Evolutionary conservation across 1,140 invertebrate genomes (phyloP).

Genomic region (Pentalonia nigronervosa): DNA sequence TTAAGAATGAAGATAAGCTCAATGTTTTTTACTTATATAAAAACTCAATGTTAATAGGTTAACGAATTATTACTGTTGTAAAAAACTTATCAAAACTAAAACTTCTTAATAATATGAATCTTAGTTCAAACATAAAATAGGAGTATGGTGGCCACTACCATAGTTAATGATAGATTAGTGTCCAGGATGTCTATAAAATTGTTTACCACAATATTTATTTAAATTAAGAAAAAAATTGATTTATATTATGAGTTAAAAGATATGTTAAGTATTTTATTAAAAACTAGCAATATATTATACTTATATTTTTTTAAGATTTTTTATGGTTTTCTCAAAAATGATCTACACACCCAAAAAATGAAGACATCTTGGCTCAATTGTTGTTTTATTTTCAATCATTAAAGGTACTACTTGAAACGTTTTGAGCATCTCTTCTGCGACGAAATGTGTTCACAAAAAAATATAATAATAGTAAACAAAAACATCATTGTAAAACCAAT

Average conservation of each 20-base stretch:
- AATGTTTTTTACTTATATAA: neutral
- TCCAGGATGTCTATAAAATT: neutral
- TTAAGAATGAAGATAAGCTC: neutral
- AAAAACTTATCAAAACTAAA: neutral
- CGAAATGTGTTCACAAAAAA: neutral
- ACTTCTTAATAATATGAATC: neutral
- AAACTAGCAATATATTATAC: neutral
- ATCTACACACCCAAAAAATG: neutral
- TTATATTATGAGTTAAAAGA: neutral
- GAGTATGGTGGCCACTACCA: neutral
- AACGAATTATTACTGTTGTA: neutral
- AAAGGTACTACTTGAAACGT: neutral
- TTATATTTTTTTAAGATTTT: neutral
- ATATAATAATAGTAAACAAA: neutral
- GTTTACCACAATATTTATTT: neutral
- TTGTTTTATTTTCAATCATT: neutral
- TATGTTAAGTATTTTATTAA: neutral
- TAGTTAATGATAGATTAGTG: neutral
- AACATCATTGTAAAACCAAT: neutral
- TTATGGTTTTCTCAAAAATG: neutral
- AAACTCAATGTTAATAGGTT: neutral
- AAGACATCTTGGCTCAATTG: neutral
- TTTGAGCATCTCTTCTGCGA: neutral
- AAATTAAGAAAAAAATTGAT: neutral
- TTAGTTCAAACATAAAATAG: neutral